These are phyloP conservation scores for Drosophila micromelanica DNA, from an alignment of 1,140 invertebrate genomes.

Conservation along the genomic window DNA sequence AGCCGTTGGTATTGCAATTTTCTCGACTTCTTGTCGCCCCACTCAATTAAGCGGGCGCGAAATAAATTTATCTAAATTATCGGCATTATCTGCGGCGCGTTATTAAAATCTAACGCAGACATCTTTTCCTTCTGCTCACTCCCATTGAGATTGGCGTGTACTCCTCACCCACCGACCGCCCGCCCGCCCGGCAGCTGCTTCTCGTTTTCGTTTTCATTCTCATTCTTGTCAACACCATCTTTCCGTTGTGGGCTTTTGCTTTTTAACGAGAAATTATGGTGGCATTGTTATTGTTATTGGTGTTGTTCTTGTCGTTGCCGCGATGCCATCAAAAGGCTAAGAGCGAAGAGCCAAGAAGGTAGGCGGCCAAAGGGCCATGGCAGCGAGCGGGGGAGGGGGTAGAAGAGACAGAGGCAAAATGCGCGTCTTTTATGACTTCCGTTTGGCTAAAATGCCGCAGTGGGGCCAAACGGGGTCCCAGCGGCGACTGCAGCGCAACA, in stretches of 20 bases:
- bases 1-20: constrained; percentile 26
- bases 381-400: constrained; percentile 20
- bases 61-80: constrained; percentile 82
- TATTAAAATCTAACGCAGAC: constrained; percentile 69
- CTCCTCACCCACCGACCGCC: no score
- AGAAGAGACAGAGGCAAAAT: constrained; percentile 22
- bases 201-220: constrained; percentile 10
- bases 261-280: constrained; percentile 76
- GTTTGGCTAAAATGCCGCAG: constrained; percentile 75
- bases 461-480: constrained; percentile 44
- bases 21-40: constrained; percentile 31
- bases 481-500: constrained; percentile 45
- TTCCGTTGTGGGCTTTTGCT: constrained; percentile 58
- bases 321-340: constrained; percentile 44
- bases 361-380: no score
- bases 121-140: constrained; percentile 8
- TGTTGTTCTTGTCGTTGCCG: constrained; percentile 58
- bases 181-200: background rate
- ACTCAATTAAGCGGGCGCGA: constrained; percentile 70
- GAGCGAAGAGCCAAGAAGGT: background rate
- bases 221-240: constrained; percentile 44
- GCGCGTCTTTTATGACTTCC: constrained; percentile 82
- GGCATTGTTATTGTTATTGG: constrained; percentile 68
- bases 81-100: constrained; percentile 60
- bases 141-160: background rate